Percentiles rank a stretch among this genome's conserved stretches.
Evolutionary conservation across 2,888 invertebrate genomes (phyloP).

Genomic region (Pasiphila rectangulata): DNA sequence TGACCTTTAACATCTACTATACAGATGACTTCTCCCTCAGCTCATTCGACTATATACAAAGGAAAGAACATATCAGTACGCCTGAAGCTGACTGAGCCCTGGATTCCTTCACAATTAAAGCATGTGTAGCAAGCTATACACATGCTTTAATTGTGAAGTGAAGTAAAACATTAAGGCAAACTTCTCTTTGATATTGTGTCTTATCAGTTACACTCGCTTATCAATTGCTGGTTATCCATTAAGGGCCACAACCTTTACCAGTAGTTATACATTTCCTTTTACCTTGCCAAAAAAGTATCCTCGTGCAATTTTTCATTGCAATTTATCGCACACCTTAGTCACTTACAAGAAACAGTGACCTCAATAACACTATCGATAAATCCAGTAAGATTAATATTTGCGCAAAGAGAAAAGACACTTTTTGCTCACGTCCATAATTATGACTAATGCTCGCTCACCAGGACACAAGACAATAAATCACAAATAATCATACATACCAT

Average conservation of each 20-base stretch:
- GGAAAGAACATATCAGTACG: too few species aligned
- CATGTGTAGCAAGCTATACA: too few species aligned
- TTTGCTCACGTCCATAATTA: constrained; percentile 44
- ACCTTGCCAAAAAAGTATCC: constrained; percentile 10
- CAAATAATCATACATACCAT: constrained; percentile 50
- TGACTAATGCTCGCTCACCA: constrained; percentile 44
- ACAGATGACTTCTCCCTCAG: too few species aligned
- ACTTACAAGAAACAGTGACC: constrained; percentile 27
- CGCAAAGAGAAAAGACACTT: constrained; percentile 36
- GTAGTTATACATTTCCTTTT: constrained; percentile 1
- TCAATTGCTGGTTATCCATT: background rate
- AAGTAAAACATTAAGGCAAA: too few species aligned
- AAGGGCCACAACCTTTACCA: background rate
- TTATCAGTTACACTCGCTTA: background rate
- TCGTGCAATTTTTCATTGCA: constrained; percentile 19
- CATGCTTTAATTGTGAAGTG: too few species aligned
- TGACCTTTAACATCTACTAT: too few species aligned
- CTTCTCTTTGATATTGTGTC: too few species aligned
- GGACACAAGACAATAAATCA: constrained; percentile 51
- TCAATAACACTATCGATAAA: constrained; percentile 31
- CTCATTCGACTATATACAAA: too few species aligned
- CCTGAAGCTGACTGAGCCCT: too few species aligned
- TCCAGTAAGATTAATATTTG: constrained; percentile 30
- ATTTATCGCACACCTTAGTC: constrained; percentile 22
- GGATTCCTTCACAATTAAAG: too few species aligned